Percentiles rank a stretch among this genome's conserved stretches.
These are phyloP conservation scores for Stichopus horrens DNA, from an alignment of 53 echinoderm and acorn worm genomes.

Conservation along the genomic window DNA sequence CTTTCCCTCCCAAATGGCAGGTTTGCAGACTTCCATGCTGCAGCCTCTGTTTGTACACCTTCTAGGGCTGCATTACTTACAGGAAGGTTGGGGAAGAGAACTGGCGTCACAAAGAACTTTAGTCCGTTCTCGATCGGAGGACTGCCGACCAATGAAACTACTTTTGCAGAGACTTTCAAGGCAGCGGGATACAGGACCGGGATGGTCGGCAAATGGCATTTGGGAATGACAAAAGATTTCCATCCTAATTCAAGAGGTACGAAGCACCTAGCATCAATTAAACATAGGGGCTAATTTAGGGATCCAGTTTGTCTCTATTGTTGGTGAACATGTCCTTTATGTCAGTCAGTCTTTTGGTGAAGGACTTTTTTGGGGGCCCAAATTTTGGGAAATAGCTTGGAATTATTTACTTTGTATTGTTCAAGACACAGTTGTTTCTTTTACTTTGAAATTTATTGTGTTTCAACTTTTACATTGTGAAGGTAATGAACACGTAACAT, in stretches of 20 bases:
- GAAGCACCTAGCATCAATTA: not conserved
- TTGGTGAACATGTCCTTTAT: no score
- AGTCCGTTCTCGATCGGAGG: slow-evolving; percentile 46
- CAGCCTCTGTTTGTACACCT: slow-evolving; percentile 71
- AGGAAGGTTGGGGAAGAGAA: slow-evolving; percentile 61
- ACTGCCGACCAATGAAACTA: slow-evolving; percentile 68
- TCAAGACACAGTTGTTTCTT: no score
- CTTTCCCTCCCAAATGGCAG: slow-evolving; percentile 11
- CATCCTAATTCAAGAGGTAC: slow-evolving; percentile 61
- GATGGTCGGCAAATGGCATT: slow-evolving; percentile 80
- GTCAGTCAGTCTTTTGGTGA: no score
- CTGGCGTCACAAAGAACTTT: slow-evolving; percentile 56
- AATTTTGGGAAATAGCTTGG: no score
- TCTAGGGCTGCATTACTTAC: slow-evolving; percentile 72
- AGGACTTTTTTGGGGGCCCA: no score
- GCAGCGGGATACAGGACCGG: slow-evolving; percentile 70
- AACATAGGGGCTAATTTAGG: no score
- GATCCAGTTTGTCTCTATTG: no score
- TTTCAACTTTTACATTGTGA: no score
- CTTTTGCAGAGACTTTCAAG: slow-evolving; percentile 71
- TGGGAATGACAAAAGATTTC: slow-evolving; percentile 50
- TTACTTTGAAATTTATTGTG: no score
- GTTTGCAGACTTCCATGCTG: slow-evolving; percentile 73
- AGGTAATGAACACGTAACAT: no score
- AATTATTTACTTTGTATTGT: no score